These are phyloP conservation scores for Tragelaphus imberbis DNA, from an alignment of 2,113 vertebrate genomes.

Conservation along the genomic window DNA sequence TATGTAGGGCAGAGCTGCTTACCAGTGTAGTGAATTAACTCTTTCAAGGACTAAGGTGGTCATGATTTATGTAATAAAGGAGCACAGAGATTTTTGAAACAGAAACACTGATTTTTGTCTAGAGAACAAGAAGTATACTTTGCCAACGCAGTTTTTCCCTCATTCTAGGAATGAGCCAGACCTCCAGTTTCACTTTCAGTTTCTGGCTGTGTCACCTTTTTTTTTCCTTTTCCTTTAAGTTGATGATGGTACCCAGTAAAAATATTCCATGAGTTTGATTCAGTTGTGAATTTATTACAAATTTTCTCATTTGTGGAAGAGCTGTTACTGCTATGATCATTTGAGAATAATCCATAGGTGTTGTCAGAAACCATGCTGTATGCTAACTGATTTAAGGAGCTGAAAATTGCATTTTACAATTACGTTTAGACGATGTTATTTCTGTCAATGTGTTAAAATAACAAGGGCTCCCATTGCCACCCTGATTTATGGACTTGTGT, in stretches of 20 bases:
- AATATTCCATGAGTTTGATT: neutral
- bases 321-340: neutral
- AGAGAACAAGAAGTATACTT: neutral
- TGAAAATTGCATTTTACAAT: constrained; percentile 62
- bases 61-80: neutral
- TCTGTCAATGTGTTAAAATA: constrained; percentile 41
- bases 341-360: neutral
- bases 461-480: neutral
- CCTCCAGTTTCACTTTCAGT: neutral
- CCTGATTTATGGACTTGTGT: constrained; percentile 39
- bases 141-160: neutral
- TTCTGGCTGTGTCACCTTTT: neutral
- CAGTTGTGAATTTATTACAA: neutral
- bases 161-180: neutral
- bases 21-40: neutral
- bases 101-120: neutral
- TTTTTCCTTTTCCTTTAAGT: neutral
- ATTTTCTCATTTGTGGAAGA: neutral
- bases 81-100: neutral
- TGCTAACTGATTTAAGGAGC: constrained; percentile 32
- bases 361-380: constrained; percentile 33
- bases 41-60: neutral
- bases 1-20: neutral
- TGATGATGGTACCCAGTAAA: neutral
- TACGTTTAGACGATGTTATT: constrained; percentile 31